Evolutionary conservation across 37 sponge, comb jelly and placozoan species (phyloP).

Genomic region (Trichoplax adhaerens): DNA sequence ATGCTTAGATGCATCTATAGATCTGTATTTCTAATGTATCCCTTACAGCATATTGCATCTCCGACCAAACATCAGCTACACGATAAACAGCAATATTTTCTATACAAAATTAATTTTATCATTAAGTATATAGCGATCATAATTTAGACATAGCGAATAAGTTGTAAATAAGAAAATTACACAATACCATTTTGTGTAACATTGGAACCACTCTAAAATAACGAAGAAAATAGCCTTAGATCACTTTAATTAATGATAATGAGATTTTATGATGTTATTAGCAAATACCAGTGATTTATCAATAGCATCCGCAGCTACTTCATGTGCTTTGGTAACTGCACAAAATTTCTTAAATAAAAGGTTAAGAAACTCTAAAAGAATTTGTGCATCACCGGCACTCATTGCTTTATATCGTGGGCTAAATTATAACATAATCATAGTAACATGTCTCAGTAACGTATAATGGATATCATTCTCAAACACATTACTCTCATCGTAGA

Average conservation of each 20-base stretch:
- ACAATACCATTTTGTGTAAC: constrained; percentile 7
- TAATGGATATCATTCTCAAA: no score
- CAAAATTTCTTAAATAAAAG: constrained; percentile 61
- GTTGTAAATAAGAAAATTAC: neutral
- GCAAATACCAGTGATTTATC: neutral
- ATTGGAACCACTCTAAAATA: constrained; percentile 2
- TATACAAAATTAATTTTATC: neutral
- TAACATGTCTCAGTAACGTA: neutral
- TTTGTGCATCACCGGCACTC: constrained; percentile 1
- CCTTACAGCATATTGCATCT: constrained; percentile 54
- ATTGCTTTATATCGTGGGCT: neutral
- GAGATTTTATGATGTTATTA: neutral
- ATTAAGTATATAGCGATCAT: constrained; percentile 1
- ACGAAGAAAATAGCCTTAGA: constrained; percentile 5
- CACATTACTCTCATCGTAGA: neutral
- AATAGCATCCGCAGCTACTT: constrained; percentile 1
- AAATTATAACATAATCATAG: neutral
- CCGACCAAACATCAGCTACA: constrained; percentile 50
- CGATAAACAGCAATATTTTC: constrained; percentile 23
- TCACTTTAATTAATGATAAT: constrained; percentile 9
- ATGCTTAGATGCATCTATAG: no score
- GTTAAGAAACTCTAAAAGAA: constrained; percentile 51
- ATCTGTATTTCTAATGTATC: no score
- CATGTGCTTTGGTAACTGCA: constrained; percentile 67
- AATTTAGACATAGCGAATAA: neutral